phyloP scores from a whole-genome alignment of 2,888 invertebrate genomes.

The Habroteleia sp. region DNA sequence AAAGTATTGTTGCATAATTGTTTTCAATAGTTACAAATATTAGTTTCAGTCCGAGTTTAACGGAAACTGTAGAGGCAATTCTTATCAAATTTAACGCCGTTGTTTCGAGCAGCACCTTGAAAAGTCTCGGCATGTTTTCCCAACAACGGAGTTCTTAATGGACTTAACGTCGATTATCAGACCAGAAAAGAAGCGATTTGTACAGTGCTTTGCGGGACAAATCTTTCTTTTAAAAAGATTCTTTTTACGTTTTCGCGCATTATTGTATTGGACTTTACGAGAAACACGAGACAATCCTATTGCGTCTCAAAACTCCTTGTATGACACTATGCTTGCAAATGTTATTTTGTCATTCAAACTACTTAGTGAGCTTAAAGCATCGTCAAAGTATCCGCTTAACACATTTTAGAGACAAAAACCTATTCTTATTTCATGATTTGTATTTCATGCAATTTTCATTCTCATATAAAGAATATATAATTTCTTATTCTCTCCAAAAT shows the following conservation, averaged over 20 bases:
- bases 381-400: conserved; percentile 57
- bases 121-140: conserved; percentile 39
- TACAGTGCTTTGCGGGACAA: conserved; percentile 53
- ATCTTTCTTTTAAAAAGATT: conserved; percentile 62
- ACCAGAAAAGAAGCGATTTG: conserved; percentile 66
- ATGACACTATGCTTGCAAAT: conserved; percentile 62
- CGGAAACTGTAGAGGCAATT: conserved; percentile 34
- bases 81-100: conserved; percentile 36
- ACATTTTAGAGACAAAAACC: conserved; percentile 53
- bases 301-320: conserved; percentile 57
- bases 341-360: conserved; percentile 63
- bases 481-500: too few relatives aligned
- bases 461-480: conserved; percentile 21
- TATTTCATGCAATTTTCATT: conserved; percentile 22
- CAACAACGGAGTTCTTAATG: conserved; percentile 65
- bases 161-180: conserved; percentile 67
- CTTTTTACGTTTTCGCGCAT: conserved; percentile 52
- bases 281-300: conserved; percentile 61
- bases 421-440: conserved; percentile 55
- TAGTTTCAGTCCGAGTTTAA: conserved; percentile 21
- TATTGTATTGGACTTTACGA: conserved; percentile 58
- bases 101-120: conserved; percentile 37
- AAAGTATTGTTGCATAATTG: conserved; percentile 14
- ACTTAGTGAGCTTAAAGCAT: conserved; percentile 52
- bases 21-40: conserved; percentile 23